Percentiles rank a stretch among this genome's conserved stretches.
Evolutionary conservation across 2,888 invertebrate genomes (phyloP).

Genomic region (Agonopterix alstromeriana): DNA sequence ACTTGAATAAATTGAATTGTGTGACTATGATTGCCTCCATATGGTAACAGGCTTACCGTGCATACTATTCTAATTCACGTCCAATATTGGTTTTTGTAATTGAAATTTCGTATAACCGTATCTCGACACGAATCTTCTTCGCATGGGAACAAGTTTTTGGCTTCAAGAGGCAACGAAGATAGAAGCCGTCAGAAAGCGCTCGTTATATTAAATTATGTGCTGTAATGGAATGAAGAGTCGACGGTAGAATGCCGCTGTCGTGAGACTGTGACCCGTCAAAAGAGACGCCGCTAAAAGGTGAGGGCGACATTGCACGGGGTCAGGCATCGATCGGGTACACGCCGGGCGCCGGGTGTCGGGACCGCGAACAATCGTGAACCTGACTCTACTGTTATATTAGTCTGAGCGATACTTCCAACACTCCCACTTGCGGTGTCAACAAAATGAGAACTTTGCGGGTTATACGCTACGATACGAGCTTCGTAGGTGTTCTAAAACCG

Average conservation of each 20-base stretch:
- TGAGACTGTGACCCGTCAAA: slow-evolving; percentile 35
- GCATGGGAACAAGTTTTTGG: slow-evolving; percentile 8
- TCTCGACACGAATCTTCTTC: slow-evolving; percentile 1
- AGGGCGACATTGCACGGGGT: slow-evolving; percentile 55
- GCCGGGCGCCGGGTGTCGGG: slow-evolving; percentile 30
- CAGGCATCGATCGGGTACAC: slow-evolving; percentile 60
- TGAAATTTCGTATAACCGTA: slow-evolving; percentile 24
- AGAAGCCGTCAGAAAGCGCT: slow-evolving; percentile 3
- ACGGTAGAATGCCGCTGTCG: slow-evolving; percentile 5
- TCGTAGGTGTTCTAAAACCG: no score
- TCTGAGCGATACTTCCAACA: no score
- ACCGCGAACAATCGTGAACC: slow-evolving; percentile 33
- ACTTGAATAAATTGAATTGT: slow-evolving; percentile 63
- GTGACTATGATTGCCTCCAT: slow-evolving; percentile 47
- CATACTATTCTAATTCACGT: slow-evolving; percentile 26
- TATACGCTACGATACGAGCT: no score
- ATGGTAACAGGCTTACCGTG: slow-evolving; percentile 40
- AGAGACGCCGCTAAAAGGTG: slow-evolving; percentile 45
- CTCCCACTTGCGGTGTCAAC: no score
- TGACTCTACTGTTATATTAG: slow-evolving; percentile 10
- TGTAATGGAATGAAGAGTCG: slow-evolving; percentile 11
- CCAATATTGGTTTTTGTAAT: slow-evolving; percentile 37
- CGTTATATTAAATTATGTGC: slow-evolving; percentile 16
- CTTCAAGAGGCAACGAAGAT: neutral
- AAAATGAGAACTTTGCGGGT: no score